Evolutionary conservation across 2,797 vertebrate species (phyloP), one percentile per base, ranked within the genome.

Genomic region (Spinus pinus): DNA sequence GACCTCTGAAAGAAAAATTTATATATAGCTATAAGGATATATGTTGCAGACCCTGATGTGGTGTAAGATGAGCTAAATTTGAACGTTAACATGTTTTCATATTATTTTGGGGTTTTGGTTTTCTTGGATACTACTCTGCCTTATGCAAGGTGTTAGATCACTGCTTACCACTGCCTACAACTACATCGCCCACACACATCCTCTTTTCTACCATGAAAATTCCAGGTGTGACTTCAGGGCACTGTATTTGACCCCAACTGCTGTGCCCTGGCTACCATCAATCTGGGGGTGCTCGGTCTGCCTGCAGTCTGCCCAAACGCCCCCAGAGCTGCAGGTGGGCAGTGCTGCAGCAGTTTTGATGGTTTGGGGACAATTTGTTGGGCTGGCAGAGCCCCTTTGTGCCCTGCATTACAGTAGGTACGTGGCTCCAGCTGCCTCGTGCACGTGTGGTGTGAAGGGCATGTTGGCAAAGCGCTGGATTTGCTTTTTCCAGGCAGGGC

Each of bases 371-470:
- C 17, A 53, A 21, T 24, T 11, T 51, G 21, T 54, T 20, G 66
- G 41, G 14, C 23, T 7, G 35, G 28, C 50, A 60, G 44, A 72
- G 41, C 8, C 27, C 9, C 19, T 56, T 18, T 13, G 41, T 15
- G 56, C 60, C 35, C 28, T 47, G 50, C 5, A 1, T 72, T 44
- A 15, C 2, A 2, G 28, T 1, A 22, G 42, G 23, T 20, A 18
- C 2, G 25, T 22, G 12, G 23, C 5, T 39, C 8, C 1, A 2
- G 5, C 49, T 70, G 5, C 20, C 6, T 4, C 0, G 0, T 5
- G 14, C 13, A 15, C 0, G 0, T 1, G 25, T 5, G 18, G 28
- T 3, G 10, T 0, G 15, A 44, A 19, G n/a, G 51, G 19, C 0
- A 0, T 3, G 20, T 24, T 15, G 1, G 6, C 60, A 13, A 56